Base-by-base conservation (phyloP, 2,888 invertebrate genomes). In the Cephus pulcher region DNA sequence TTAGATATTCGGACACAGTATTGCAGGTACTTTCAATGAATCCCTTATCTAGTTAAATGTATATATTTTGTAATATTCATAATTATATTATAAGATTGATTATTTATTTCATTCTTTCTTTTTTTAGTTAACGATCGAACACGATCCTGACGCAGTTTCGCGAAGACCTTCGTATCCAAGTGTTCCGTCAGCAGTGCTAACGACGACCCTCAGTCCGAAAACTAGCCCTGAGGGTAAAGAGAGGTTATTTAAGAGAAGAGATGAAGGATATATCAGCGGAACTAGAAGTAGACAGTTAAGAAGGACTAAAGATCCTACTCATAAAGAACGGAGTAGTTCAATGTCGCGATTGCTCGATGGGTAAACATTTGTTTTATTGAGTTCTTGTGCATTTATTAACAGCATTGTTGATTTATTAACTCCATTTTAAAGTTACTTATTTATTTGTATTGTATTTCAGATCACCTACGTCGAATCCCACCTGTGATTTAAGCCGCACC, bases 241-340 rank as follows among this genome's bases (percentile, higher is more conserved):
- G 84, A 89, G 93, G 80, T 82, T 93, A 70, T 93, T 93, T 81
- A 93, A 93, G 82, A 91, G 93, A 69, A 92, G 93, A 0, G 94
- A 94, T 74, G 94, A 95, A 86, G 93, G 94, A n/a, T 94, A 94
- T 79, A 93, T 92, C 75, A 93, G 93, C 82, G 94, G 94, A 12
- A 94, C 94, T n/a, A 93, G 95, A 86, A 94, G 94, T 71, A 92
- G 95, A 81, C 94, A 94, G 85, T 89, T 95, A 84, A 91, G 94
- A 79, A 92, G 94, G 85, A 94, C 93, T 79, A 93, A 93, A 86
- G 93, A 94, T 87, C 90, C 92, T 68, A 90, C 94, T 71, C 96
- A 96, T 81, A 97, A 97, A 88, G 97, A 97, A 89, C 93, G 96
- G 80, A 96, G 97, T 86, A 96, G 96, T 82, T 97, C 97, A 34